A percentile compares a stretch with the other conserved stretches of the same genome.
These are phyloP conservation scores for Pangasius larnaudii DNA, from an alignment of 2,797 vertebrate species.

Conservation along the genomic window DNA sequence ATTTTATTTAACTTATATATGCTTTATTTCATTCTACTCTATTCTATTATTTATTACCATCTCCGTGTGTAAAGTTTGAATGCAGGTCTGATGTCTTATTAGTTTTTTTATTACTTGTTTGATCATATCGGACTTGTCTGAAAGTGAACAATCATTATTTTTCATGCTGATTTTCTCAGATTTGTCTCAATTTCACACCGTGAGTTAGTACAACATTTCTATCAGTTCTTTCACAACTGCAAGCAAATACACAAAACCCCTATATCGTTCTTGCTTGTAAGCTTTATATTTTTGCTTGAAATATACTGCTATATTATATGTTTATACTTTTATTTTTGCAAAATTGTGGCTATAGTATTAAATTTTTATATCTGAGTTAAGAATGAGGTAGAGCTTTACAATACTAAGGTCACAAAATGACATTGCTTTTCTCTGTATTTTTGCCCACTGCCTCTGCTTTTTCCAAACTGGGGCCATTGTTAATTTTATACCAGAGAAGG, in stretches of 20 bases:
- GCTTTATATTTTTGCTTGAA: not conserved
- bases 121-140: not conserved
- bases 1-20: not conserved
- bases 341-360: not conserved
- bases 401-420: not conserved
- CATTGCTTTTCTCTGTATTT: not conserved
- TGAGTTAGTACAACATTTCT: not conserved
- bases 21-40: not conserved
- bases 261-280: not conserved
- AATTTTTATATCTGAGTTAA: not conserved
- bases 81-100: not conserved
- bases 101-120: constrained; percentile 7
- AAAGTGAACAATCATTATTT: not conserved
- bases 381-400: not conserved
- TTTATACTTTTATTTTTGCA: not conserved
- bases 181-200: not conserved
- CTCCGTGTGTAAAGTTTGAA: not conserved
- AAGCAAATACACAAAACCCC: not conserved
- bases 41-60: not conserved
- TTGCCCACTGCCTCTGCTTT: not conserved
- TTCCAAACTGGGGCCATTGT: not conserved
- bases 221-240: not conserved
- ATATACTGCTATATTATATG: not conserved
- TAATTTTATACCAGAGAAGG: not conserved
- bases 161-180: not conserved